These are phyloP conservation scores for Erebia ligea DNA, from an alignment of 2,888 invertebrate genomes.

Conservation along the genomic window DNA sequence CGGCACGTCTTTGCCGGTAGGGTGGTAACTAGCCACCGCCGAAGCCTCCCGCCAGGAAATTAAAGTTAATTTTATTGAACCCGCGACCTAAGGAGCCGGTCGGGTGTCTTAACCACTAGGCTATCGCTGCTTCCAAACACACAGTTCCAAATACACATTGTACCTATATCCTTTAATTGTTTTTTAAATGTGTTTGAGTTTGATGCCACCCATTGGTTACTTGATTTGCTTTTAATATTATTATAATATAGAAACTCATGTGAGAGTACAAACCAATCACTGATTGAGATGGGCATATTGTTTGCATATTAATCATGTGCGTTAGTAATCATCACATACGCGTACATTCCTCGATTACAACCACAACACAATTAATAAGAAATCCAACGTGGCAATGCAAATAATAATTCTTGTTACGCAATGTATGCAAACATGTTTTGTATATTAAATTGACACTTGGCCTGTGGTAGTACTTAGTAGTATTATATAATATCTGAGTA, in stretches of 20 bases:
- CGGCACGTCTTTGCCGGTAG: too few relatives aligned
- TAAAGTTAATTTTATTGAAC: too few relatives aligned
- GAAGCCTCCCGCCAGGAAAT: too few relatives aligned
- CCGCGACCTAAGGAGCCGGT: too few relatives aligned
- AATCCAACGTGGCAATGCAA: conserved; percentile 17
- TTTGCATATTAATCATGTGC: conserved; percentile 28
- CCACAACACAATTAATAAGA: conserved; percentile 24
- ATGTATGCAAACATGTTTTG: conserved; percentile 23
- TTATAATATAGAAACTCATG: neutral
- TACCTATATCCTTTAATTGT: too few relatives aligned
- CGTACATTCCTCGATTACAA: conserved; percentile 23
- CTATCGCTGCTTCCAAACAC: too few relatives aligned
- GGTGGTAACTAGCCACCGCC: too few relatives aligned
- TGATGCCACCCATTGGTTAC: neutral
- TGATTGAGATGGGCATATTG: conserved; percentile 3
- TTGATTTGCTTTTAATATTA: neutral
- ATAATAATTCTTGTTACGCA: conserved; percentile 23
- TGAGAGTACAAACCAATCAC: neutral
- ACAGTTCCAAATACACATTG: too few relatives aligned
- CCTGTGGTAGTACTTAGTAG: neutral
- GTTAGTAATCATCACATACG: conserved; percentile 21
- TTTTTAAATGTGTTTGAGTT: too few relatives aligned
- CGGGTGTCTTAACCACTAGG: too few relatives aligned
- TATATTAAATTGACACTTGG: conserved; percentile 22
- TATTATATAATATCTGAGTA: neutral